phyloP scores from a whole-genome alignment of 2,888 invertebrate species.

The Calameuta idolon region DNA sequence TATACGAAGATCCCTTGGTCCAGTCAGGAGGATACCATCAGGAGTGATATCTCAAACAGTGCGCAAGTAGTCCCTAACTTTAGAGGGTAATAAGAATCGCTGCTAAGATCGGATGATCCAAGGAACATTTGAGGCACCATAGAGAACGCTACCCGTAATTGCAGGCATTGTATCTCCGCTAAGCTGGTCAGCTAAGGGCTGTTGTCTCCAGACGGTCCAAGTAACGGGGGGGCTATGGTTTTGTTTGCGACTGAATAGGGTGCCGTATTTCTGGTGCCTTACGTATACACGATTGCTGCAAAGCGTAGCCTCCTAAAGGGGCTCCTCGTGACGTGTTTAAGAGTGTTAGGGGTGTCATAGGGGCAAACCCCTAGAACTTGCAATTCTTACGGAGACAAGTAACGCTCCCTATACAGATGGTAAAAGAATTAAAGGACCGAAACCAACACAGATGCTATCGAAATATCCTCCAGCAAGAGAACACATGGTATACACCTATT shows the following conservation, averaged over 20 bases:
- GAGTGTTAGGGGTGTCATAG: slow-evolving; percentile 42
- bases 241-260: slow-evolving; percentile 64
- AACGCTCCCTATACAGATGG: neutral
- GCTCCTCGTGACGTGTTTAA: slow-evolving; percentile 43
- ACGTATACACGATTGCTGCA: slow-evolving; percentile 26
- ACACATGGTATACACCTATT: neutral
- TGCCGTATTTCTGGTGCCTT: slow-evolving; percentile 52
- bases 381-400: neutral
- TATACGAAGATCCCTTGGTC: neutral
- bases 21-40: neutral
- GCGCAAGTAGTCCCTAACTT: neutral
- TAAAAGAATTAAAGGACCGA: neutral
- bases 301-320: slow-evolving; percentile 37
- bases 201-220: slow-evolving; percentile 25
- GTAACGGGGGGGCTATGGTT: slow-evolving; percentile 24
- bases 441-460: neutral
- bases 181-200: slow-evolving; percentile 34
- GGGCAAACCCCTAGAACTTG: neutral
- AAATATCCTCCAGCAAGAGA: slow-evolving; percentile 3
- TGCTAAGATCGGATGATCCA: slow-evolving; percentile 5
- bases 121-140: slow-evolving; percentile 28
- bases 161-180: slow-evolving; percentile 41
- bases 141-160: slow-evolving; percentile 42
- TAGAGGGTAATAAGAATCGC: neutral
- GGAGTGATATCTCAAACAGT: neutral